These are phyloP conservation scores for Rutpela maculata DNA, from an alignment of 2,888 invertebrate species.

Conservation along the genomic window DNA sequence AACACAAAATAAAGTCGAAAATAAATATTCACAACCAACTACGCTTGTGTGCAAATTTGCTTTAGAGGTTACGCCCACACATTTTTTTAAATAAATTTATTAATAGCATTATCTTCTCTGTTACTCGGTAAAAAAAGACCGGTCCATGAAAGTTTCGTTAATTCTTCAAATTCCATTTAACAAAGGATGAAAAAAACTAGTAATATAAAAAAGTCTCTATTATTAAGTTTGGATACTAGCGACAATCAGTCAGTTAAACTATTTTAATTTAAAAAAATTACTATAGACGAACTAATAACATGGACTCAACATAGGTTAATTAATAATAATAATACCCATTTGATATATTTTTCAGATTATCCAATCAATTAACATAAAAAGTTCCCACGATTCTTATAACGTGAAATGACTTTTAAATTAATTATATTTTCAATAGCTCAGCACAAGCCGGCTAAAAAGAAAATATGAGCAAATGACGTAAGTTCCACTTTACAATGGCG, in stretches of 20 bases:
- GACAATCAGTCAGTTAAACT: background rate
- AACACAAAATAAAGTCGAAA: no score
- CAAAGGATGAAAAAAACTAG: background rate
- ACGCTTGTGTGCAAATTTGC: no score
- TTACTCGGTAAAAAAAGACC: background rate
- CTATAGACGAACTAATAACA: background rate
- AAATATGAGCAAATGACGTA: background rate
- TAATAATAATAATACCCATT: background rate
- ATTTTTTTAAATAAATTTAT: background rate
- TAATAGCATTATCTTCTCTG: background rate
- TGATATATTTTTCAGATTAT: background rate
- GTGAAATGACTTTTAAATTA: background rate
- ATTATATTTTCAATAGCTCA: background rate
- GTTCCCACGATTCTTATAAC: constrained; percentile 1
- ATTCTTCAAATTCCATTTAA: background rate
- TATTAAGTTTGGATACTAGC: background rate
- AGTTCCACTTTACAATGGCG: background rate
- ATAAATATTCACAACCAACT: no score
- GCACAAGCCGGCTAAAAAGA: background rate
- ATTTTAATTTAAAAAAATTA: background rate
- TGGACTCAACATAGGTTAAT: background rate
- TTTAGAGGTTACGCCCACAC: no score
- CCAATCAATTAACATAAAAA: constrained; percentile 23
- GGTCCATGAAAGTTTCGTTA: background rate
- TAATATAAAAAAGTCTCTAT: background rate